Percentiles rank a stretch among this genome's conserved stretches.
phyloP scores from a whole-genome alignment of 1,140 invertebrate genomes.

The Caenorhabditis briggsae region DNA sequence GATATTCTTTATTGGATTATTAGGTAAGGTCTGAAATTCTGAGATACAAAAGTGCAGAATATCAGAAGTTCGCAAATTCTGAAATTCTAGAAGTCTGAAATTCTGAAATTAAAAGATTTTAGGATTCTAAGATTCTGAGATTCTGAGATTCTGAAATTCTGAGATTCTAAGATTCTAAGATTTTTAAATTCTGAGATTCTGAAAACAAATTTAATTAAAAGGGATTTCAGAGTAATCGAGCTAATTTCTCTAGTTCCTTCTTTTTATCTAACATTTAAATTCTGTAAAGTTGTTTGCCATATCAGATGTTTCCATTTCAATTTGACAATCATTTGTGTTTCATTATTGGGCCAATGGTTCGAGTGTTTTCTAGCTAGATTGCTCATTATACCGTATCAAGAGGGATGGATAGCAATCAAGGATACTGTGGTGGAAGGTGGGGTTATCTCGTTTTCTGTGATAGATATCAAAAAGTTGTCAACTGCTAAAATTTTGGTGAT shows the following conservation, averaged over 20 bases:
- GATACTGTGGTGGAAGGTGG: neutral
- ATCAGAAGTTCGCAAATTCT: no score
- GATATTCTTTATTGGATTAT: neutral
- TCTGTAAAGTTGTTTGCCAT: neutral
- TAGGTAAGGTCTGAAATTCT: neutral
- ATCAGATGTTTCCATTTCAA: constrained; percentile 6
- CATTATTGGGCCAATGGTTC: neutral
- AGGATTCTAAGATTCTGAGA: no score
- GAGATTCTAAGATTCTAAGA: no score
- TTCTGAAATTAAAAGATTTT: no score
- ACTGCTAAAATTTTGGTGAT: no score
- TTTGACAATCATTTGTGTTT: neutral
- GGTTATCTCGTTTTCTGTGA: no score
- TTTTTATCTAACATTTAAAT: neutral
- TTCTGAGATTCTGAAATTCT: no score
- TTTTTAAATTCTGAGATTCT: no score
- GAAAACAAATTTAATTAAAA: no score
- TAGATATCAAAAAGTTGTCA: no score
- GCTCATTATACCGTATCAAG: constrained; percentile 15
- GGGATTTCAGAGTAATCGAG: neutral
- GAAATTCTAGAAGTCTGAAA: no score
- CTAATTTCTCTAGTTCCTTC: neutral
- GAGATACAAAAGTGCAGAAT: no score
- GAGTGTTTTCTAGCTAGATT: neutral
- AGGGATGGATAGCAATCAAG: constrained; percentile 12